Base-by-base conservation (phyloP, 2,888 invertebrate species). In the Synanthedon formicaeformis region DNA sequence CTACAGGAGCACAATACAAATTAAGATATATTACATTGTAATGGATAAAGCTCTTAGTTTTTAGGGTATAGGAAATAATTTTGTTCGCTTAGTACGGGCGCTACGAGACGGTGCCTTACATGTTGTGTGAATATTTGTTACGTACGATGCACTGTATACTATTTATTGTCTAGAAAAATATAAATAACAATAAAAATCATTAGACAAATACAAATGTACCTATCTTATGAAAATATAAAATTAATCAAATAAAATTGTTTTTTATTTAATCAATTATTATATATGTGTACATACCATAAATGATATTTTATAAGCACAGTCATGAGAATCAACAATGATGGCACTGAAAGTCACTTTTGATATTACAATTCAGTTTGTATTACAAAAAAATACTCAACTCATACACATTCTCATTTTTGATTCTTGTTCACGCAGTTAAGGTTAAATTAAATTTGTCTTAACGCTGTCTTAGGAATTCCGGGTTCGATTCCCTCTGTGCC, bases 161-260 rank as follows among this genome's bases (percentile, higher is more conserved):
- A 85, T 86, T 86, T 86, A 84, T 85, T 85, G 69, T 66, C 67
- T 67, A 66, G 69, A 61, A 61, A 64, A 65, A 63, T 66, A 59
- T 67, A 67, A 71, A 64, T 64, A 34, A 73, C 63, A 71, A 66
- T 67, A 69, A 62, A 66, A 72, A 34, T 8, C 27, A 34, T 34
- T 34, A 34, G 27, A 34, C 27, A 34, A 34, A 34, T 34, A 73
- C 67, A 51, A 55, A 68, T 65, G 74, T 78, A 77, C 69, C 71
- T 75, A 75, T 61, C 27, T 34, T 56, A 64, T 58, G 60, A 59
- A 56, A 55, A 58, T 60, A 61, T 61, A 59, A 65, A 64, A 53
- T 57, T 58, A 60, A 62, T 54, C 55, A 50, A 61, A 59, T 51
- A 51, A 53, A 60, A n/a, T 52, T 50, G 50, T 34, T 51, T 13